Percentiles rank a stretch among this genome's conserved stretches.
Evolutionary conservation across 2,113 vertebrate species (phyloP).

Genomic region (Archilochus colubris): DNA sequence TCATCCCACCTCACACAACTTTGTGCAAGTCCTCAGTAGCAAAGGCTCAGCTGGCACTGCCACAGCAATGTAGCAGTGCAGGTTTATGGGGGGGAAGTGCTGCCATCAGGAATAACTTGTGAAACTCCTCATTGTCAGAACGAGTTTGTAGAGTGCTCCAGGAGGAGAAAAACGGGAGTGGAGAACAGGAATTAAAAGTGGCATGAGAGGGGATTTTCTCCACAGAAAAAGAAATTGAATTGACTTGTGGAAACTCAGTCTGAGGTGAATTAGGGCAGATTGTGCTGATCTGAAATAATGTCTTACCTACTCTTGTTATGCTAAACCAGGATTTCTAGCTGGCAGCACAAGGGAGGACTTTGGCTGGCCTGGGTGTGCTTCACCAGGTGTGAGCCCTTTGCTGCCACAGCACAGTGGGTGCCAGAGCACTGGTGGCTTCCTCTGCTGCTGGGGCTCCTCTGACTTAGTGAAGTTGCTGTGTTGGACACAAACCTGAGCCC

Average conservation of each 20-base stretch:
- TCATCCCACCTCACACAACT: background rate
- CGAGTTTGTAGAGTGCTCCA: background rate
- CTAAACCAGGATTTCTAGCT: background rate
- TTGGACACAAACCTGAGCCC: background rate
- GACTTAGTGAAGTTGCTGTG: background rate
- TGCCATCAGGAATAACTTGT: background rate
- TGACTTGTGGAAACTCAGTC: background rate
- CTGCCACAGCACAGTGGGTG: background rate
- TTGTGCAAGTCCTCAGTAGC: background rate
- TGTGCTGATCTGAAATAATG: background rate
- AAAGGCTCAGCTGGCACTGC: background rate
- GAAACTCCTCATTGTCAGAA: background rate
- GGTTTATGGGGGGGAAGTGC: background rate
- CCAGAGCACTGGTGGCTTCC: background rate
- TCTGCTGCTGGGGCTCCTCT: background rate
- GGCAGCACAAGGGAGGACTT: background rate
- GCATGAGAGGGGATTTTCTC: background rate
- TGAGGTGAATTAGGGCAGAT: background rate
- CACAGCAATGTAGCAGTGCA: background rate
- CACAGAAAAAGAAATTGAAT: background rate
- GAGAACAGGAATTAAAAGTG: background rate
- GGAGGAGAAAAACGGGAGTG: background rate
- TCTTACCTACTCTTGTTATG: background rate
- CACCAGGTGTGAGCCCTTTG: accelerated
- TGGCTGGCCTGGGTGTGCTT: background rate